These are phyloP conservation scores for Nycticryphes semicollaris DNA, from an alignment of 2,113 vertebrate species.

Conservation along the genomic window DNA sequence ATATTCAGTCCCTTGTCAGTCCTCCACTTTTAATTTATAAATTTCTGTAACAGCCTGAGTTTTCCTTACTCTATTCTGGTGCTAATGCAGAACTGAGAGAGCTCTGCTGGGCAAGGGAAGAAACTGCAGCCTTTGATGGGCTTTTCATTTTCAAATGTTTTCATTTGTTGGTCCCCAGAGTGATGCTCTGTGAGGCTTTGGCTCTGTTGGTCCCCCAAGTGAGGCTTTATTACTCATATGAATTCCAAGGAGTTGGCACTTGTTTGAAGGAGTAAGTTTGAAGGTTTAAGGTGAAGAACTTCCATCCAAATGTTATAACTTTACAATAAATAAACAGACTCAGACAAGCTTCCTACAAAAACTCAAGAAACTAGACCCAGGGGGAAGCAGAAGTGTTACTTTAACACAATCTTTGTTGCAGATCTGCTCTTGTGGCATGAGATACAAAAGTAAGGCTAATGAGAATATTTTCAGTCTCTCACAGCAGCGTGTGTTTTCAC, in stretches of 20 bases:
- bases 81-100: not conserved
- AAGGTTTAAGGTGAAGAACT: not conserved
- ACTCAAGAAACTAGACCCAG: not conserved
- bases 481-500: not conserved
- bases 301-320: not conserved
- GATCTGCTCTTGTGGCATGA: not conserved
- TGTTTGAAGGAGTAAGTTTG: not conserved
- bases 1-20: not conserved
- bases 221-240: not conserved
- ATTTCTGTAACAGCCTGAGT: not conserved
- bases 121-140: not conserved
- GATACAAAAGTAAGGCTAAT: not conserved
- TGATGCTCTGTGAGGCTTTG: not conserved
- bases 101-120: not conserved
- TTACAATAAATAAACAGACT: not conserved
- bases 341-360: not conserved
- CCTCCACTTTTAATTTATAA: not conserved
- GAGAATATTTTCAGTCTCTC: not conserved
- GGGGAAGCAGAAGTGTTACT: not conserved
- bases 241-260: not conserved
- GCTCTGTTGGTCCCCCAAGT: not conserved
- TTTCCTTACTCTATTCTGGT: not conserved
- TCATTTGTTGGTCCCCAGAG: not conserved
- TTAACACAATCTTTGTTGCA: not conserved
- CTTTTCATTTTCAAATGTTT: not conserved